Percentiles rank a stretch among this genome's conserved stretches.
Evolutionary conservation across 2,888 invertebrate species (phyloP).

Genomic region (Ectemnius lituratus): DNA sequence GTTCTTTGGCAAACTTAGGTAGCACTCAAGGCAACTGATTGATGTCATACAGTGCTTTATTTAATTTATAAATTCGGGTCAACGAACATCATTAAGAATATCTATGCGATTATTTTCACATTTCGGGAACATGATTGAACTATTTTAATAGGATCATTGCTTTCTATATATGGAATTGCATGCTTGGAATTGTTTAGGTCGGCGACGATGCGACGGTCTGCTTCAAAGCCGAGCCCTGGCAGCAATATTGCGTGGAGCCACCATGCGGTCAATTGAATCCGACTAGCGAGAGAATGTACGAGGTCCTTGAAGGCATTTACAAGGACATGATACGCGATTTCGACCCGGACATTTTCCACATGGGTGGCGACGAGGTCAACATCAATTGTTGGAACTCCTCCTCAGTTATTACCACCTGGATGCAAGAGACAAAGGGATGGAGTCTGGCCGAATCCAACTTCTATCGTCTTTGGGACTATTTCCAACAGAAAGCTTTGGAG

Average conservation of each 20-base stretch:
- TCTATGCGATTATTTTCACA: not conserved
- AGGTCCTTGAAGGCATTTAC: slow-evolving; percentile 85
- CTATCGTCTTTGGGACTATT: slow-evolving; percentile 76
- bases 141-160: too few relatives aligned
- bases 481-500: slow-evolving; percentile 84
- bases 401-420: slow-evolving; percentile 83
- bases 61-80: not conserved
- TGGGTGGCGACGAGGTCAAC: slow-evolving; percentile 91
- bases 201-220: slow-evolving; percentile 72
- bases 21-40: not conserved
- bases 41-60: not conserved
- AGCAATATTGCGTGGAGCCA: slow-evolving; percentile 86
- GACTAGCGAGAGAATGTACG: slow-evolving; percentile 84
- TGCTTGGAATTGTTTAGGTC: slow-evolving; percentile 54
- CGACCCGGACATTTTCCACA: slow-evolving; percentile 89
- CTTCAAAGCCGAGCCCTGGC: slow-evolving; percentile 85
- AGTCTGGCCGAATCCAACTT: slow-evolving; percentile 78
- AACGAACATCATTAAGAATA: not conserved
- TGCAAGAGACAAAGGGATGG: slow-evolving; percentile 82
- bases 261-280: slow-evolving; percentile 92
- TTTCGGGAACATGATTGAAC: not conserved
- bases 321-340: slow-evolving; percentile 86
- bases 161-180: not conserved
- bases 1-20: not conserved
- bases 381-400: slow-evolving; percentile 88